Conservation (phyloP, 2,888 invertebrate species). For the Lypha dubia region DNA sequence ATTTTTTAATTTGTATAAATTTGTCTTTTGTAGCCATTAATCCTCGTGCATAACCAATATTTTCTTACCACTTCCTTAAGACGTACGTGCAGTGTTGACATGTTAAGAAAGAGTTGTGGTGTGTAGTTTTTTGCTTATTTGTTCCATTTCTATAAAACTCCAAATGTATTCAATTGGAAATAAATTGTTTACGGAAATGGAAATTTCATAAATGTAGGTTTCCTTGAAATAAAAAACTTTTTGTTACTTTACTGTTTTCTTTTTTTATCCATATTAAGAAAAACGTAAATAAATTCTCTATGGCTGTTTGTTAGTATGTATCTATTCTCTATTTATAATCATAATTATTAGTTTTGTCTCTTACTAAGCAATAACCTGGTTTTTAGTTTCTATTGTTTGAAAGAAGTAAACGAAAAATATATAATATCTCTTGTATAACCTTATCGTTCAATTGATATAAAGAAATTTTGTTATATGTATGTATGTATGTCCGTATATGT, state of each 20-base stretch:
- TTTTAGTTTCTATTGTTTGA: background rate
- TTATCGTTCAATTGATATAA: background rate
- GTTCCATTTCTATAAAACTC: slow-evolving; percentile 42
- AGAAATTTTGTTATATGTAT: too few relatives aligned
- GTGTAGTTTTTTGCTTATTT: slow-evolving; percentile 29
- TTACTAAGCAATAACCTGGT: background rate
- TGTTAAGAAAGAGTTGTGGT: slow-evolving; percentile 1
- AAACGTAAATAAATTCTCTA: background rate
- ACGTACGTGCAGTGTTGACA: slow-evolving; percentile 1
- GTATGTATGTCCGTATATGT: too few relatives aligned
- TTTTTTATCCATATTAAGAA: background rate
- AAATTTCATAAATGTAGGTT: slow-evolving; percentile 50
- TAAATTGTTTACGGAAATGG: slow-evolving; percentile 63
- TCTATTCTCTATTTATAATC: background rate
- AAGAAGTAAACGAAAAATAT: background rate
- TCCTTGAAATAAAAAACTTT: slow-evolving; percentile 33
- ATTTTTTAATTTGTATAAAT: slow-evolving; percentile 11
- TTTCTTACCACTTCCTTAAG: background rate
- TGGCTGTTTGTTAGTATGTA: background rate
- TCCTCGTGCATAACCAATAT: background rate
- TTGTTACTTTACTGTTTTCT: background rate
- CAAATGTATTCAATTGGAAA: slow-evolving; percentile 57
- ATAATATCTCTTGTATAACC: background rate
- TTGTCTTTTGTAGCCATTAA: slow-evolving; percentile 5
- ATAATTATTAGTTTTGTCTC: slow-evolving; percentile 14